Evolutionary conservation across 2,113 vertebrate genomes (phyloP).

Genomic region (Hydropotes inermis): DNA sequence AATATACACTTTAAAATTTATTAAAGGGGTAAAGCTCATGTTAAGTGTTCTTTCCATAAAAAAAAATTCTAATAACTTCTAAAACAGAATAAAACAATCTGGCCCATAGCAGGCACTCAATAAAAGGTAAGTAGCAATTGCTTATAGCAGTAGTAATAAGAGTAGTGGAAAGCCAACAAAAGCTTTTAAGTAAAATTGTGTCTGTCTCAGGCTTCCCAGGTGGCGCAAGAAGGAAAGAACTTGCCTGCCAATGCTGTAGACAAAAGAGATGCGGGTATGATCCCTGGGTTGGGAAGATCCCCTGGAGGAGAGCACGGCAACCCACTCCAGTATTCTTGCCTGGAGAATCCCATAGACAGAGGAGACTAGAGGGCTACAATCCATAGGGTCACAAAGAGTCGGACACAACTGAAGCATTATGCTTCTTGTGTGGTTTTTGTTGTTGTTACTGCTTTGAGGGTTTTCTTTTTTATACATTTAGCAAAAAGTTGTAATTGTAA

Average conservation of each 20-base stretch:
- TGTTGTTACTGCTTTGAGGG: neutral
- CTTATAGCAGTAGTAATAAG: neutral
- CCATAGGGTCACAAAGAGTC: neutral
- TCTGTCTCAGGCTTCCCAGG: neutral
- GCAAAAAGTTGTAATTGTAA: neutral
- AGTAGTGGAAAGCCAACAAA: neutral
- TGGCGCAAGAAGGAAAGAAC: neutral
- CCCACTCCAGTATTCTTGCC: neutral
- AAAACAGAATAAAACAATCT: neutral
- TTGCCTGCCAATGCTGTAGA: neutral
- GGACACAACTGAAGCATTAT: neutral
- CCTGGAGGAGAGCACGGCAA: neutral
- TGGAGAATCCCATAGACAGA: neutral
- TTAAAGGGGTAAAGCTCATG: neutral
- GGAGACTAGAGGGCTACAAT: neutral
- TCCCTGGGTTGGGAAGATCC: neutral
- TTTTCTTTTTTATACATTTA: neutral
- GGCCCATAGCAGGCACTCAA: neutral
- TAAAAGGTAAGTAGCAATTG: neutral
- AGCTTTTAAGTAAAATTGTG: neutral
- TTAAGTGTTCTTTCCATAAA: neutral
- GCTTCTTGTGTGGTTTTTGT: neutral
- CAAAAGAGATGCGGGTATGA: neutral
- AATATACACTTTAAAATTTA: neutral
- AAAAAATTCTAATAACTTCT: neutral